Percentiles rank a stretch among this genome's conserved stretches.
These are phyloP conservation scores for Nansenia antarctica DNA, from an alignment of 2,113 vertebrate species.

Conservation along the genomic window DNA sequence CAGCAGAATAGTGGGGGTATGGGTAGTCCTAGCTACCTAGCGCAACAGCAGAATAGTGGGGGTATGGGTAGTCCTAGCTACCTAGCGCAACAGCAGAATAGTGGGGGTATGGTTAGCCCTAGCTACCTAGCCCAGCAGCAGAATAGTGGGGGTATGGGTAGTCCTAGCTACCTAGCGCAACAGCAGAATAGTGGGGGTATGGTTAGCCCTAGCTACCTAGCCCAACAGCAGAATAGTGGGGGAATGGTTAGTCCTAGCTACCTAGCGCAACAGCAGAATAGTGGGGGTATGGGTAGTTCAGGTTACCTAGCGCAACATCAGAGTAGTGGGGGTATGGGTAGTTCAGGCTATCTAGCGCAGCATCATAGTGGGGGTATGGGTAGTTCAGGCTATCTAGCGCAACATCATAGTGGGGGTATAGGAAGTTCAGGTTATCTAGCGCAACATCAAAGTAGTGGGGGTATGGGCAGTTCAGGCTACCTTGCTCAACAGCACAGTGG, in stretches of 20 bases:
- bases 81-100: constrained; percentile 54
- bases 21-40: constrained; percentile 71
- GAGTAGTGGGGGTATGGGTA: constrained; percentile 14
- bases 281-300: not conserved
- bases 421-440: constrained; percentile 62
- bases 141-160: constrained; percentile 41
- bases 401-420: constrained; percentile 36
- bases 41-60: constrained; percentile 39
- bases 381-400: constrained; percentile 40
- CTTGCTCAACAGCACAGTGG: constrained; percentile 73
- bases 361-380: constrained; percentile 35
- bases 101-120: constrained; percentile 62
- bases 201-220: constrained; percentile 59
- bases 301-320: constrained; percentile 14
- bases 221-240: constrained; percentile 53
- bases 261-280: not conserved
- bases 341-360: constrained; percentile 28
- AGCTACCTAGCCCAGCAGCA: constrained; percentile 63
- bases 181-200: constrained; percentile 41
- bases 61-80: constrained; percentile 46
- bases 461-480: constrained; percentile 67
- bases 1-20: constrained; percentile 63
- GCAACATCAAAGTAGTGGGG: constrained; percentile 63
- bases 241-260: not conserved
- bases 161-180: constrained; percentile 60